Percentiles rank a stretch among this genome's conserved stretches.
These are phyloP conservation scores for Ormia ochracea DNA, from an alignment of 2,888 invertebrate genomes.

Conservation along the genomic window DNA sequence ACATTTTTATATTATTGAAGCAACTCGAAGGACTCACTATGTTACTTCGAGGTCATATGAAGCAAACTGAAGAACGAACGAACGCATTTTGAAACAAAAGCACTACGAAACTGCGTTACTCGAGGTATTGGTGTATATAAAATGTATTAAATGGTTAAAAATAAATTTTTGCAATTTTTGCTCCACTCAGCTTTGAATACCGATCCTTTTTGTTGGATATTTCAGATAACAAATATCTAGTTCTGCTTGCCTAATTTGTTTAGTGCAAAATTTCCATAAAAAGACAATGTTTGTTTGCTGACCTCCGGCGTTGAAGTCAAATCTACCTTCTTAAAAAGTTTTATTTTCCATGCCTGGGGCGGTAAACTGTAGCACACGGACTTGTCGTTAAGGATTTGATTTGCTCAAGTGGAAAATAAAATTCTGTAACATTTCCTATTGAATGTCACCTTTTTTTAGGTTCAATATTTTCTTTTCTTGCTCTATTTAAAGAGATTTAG, in stretches of 20 bases:
- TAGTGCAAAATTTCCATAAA: background rate
- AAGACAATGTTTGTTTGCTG: background rate
- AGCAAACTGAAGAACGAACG: too few relatives aligned
- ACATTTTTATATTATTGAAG: too few relatives aligned
- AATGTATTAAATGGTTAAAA: too few relatives aligned
- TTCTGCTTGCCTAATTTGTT: background rate
- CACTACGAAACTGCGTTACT: too few relatives aligned
- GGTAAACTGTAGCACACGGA: background rate
- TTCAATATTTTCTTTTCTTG: background rate
- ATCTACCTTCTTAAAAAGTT: slow-evolving; percentile 39
- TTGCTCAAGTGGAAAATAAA: slow-evolving; percentile 57
- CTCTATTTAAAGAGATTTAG: background rate
- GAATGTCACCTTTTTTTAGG: slow-evolving; percentile 8
- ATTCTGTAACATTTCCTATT: slow-evolving; percentile 21
- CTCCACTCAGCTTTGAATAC: too few relatives aligned
- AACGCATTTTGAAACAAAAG: too few relatives aligned
- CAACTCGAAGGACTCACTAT: too few relatives aligned
- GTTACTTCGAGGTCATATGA: too few relatives aligned
- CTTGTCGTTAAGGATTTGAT: slow-evolving; percentile 42
- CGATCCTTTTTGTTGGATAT: too few relatives aligned
- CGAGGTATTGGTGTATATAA: too few relatives aligned
- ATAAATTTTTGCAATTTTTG: too few relatives aligned
- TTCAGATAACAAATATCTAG: background rate
- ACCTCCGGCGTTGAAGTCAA: background rate
- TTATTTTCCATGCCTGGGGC: background rate